phyloP scores from a whole-genome alignment of 2,888 invertebrate genomes.

The Brenthis daphne region DNA sequence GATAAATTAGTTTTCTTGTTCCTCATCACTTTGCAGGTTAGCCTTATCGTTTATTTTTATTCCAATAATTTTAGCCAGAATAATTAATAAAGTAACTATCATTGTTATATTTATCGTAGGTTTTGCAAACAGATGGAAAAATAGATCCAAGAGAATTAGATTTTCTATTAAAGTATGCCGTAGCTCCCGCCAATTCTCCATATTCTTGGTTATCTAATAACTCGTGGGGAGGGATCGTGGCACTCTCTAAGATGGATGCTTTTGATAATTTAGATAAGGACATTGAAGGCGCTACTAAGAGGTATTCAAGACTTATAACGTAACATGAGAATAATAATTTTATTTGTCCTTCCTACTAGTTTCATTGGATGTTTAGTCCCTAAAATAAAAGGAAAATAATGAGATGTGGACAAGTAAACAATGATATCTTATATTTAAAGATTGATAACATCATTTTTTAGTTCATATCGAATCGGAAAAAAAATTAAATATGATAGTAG shows the following conservation, averaged over 20 bases:
- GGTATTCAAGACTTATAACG: conserved; percentile 53
- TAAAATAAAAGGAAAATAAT: no score
- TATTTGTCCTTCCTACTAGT: no score
- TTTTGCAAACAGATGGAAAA: conserved; percentile 81
- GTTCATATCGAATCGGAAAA: neutral
- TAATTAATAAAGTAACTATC: no score
- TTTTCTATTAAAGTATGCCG: conserved; percentile 93
- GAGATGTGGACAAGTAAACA: no score
- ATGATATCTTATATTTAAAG: no score
- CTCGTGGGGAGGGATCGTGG: conserved; percentile 92
- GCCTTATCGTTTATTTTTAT: conserved; percentile 2
- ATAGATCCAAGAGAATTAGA: conserved; percentile 90
- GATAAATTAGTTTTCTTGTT: conserved; percentile 96
- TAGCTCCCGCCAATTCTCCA: conserved; percentile 87
- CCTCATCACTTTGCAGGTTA: conserved; percentile 91
- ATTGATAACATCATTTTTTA: no score
- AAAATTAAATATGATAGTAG: neutral
- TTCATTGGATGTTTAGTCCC: no score
- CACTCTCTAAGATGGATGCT: conserved; percentile 88
- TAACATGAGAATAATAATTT: neutral
- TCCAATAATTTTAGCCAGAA: no score
- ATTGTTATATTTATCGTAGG: conserved; percentile 43
- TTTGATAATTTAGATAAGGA: conserved; percentile 94
- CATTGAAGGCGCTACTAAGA: conserved; percentile 93
- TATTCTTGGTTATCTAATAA: conserved; percentile 91